Evolutionary conservation across 2,113 vertebrate genomes (phyloP).

Genomic region (Hucho hucho): DNA sequence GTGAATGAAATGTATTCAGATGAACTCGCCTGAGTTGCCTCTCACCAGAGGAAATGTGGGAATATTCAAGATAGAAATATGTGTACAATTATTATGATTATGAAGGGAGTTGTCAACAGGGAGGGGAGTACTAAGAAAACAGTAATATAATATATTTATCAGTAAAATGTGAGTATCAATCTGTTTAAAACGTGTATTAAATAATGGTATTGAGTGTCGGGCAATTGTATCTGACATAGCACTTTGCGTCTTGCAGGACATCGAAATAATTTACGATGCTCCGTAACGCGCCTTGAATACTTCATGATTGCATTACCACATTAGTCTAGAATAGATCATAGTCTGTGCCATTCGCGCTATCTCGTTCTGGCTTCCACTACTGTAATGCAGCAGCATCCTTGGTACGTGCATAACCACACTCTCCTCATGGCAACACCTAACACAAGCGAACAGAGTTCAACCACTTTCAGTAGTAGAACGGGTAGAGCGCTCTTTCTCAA

Average conservation of each 20-base stretch:
- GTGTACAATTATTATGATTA: no score
- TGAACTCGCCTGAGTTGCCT: no score
- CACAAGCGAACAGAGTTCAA: slow-evolving; percentile 70
- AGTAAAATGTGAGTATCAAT: neutral
- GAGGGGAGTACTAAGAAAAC: no score
- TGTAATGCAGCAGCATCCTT: slow-evolving; percentile 71
- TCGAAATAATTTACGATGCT: neutral
- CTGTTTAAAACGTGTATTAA: neutral
- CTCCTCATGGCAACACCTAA: slow-evolving; percentile 85
- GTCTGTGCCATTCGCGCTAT: slow-evolving; percentile 7
- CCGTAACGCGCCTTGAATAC: neutral
- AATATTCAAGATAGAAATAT: no score
- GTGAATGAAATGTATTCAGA: no score
- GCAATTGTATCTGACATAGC: neutral
- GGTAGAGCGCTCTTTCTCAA: slow-evolving; percentile 42
- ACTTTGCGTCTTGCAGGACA: neutral
- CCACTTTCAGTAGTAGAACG: slow-evolving; percentile 62
- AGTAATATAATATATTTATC: no score
- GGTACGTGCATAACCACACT: slow-evolving; percentile 84
- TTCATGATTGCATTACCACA: slow-evolving; percentile 22
- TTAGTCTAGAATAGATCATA: slow-evolving; percentile 42
- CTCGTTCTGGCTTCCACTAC: neutral
- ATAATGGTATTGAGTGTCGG: neutral
- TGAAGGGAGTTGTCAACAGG: no score
- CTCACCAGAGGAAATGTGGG: no score